Percentiles rank a stretch among this genome's conserved stretches.
phyloP scores from a whole-genome alignment of 2,797 vertebrate genomes.

The Chaetodon trifasciatus region DNA sequence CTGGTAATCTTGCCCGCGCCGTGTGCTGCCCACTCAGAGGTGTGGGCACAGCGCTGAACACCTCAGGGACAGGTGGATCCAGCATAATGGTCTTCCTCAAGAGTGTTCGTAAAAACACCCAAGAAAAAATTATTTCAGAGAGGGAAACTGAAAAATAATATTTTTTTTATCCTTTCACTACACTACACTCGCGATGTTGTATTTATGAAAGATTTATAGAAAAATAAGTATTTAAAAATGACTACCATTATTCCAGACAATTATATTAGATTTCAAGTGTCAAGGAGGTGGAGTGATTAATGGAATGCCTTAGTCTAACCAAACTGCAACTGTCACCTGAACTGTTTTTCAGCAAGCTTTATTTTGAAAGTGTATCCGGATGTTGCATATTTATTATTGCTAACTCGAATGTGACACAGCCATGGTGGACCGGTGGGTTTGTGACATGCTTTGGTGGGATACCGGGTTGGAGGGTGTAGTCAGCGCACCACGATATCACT shows the following conservation, averaged over 20 bases:
- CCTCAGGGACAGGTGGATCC: conserved; percentile 86
- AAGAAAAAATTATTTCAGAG: conserved; percentile 69
- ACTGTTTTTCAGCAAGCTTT: too few species aligned
- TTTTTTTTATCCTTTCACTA: not conserved
- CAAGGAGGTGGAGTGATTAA: not conserved
- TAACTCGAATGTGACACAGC: too few species aligned
- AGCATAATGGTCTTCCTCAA: conserved; percentile 87
- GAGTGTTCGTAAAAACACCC: conserved; percentile 83
- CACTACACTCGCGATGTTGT: not conserved
- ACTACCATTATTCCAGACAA: not conserved
- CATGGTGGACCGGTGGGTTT: too few species aligned
- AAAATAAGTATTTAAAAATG: not conserved
- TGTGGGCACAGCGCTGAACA: conserved; percentile 50
- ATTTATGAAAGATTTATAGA: conserved; percentile 14
- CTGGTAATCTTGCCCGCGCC: conserved; percentile 26
- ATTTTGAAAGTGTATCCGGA: too few species aligned
- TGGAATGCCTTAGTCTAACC: too few species aligned
- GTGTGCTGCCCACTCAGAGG: conserved; percentile 62
- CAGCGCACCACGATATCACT: not conserved
- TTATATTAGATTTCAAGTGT: not conserved
- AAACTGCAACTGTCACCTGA: too few species aligned
- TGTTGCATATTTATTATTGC: too few species aligned
- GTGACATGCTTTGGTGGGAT: too few species aligned
- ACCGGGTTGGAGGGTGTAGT: not conserved
- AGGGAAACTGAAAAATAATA: conserved; percentile 25